Percentiles rank a stretch among this genome's conserved stretches.
Conservation (phyloP, 53 echinoderm and acorn worm species). For the Crossaster papposus region DNA sequence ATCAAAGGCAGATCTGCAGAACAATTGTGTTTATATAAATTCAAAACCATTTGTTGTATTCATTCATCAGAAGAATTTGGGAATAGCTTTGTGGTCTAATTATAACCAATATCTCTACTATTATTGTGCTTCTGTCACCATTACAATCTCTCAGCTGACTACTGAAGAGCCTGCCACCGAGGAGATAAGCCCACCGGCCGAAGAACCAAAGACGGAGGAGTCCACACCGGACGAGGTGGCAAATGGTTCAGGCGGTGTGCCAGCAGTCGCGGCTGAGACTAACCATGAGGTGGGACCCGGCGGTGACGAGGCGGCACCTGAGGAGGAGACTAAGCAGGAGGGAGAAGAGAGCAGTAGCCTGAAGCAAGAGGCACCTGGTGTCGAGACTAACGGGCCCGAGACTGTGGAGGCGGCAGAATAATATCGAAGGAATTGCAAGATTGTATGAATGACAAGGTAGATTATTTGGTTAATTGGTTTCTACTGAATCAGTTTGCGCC, state of each 20-base stretch:
- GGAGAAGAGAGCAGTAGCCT: conserved; percentile 31
- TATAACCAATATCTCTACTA: too few relatives aligned
- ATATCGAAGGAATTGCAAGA: background rate
- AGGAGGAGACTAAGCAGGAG: conserved; percentile 41
- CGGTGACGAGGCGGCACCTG: conserved; percentile 28
- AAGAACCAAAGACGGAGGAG: conserved; percentile 24
- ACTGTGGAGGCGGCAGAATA: conserved; percentile 50
- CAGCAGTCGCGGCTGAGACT: conserved; percentile 19
- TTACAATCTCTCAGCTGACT: background rate
- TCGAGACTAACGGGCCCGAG: conserved; percentile 55
- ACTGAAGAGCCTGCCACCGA: conserved; percentile 13
- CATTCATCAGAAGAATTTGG: too few relatives aligned
- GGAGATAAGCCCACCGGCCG: conserved; percentile 35
- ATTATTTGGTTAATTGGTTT: background rate
- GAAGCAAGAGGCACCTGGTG: conserved; percentile 42
- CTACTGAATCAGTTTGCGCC: too few relatives aligned
- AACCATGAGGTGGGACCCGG: conserved; percentile 42
- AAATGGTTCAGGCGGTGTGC: conserved; percentile 18
- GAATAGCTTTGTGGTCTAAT: too few relatives aligned
- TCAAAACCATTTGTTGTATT: too few relatives aligned
- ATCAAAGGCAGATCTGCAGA: too few relatives aligned
- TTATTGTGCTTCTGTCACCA: too few relatives aligned
- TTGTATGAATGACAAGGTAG: conserved; percentile 9
- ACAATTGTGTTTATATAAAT: too few relatives aligned
- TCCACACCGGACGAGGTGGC: background rate